phyloP scores from a whole-genome alignment of 2,888 invertebrate genomes.

The Acholoe squamosa region DNA sequence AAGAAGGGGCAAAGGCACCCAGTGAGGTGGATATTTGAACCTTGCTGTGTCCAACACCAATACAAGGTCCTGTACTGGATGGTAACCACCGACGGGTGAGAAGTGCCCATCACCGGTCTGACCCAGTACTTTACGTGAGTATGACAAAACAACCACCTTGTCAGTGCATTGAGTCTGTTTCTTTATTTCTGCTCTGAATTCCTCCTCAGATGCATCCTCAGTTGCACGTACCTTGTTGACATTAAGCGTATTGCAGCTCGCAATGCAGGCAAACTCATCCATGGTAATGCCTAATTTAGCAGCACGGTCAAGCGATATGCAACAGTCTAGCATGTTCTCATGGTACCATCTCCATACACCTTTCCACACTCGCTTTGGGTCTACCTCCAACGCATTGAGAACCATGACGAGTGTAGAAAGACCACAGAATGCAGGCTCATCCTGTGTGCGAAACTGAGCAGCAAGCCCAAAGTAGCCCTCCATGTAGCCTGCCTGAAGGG shows the following conservation, averaged over 20 bases:
- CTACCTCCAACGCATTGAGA: slow-evolving; percentile 81
- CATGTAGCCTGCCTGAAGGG: slow-evolving; percentile 79
- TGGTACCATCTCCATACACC: slow-evolving; percentile 84
- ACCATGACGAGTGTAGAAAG: slow-evolving; percentile 82
- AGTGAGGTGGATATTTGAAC: slow-evolving; percentile 84
- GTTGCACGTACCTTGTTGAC: slow-evolving; percentile 69
- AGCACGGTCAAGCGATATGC: slow-evolving; percentile 79
- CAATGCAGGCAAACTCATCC: slow-evolving; percentile 82
- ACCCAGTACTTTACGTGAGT: slow-evolving; percentile 78
- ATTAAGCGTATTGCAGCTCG: slow-evolving; percentile 81
- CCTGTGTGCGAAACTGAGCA: slow-evolving; percentile 83
- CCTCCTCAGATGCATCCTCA: slow-evolving; percentile 64
- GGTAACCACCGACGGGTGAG: slow-evolving; percentile 83
- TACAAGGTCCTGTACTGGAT: slow-evolving; percentile 78
- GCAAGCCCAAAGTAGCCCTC: slow-evolving; percentile 82
- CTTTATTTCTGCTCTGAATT: slow-evolving; percentile 72
- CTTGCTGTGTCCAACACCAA: slow-evolving; percentile 83
- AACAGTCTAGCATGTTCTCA: slow-evolving; percentile 84
- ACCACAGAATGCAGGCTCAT: slow-evolving; percentile 84
- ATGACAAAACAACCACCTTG: slow-evolving; percentile 73
- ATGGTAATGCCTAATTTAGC: slow-evolving; percentile 80
- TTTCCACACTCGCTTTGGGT: slow-evolving; percentile 76
- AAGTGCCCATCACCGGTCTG: slow-evolving; percentile 83
- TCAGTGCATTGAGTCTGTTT: slow-evolving; percentile 71
- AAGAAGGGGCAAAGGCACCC: slow-evolving; percentile 79